These are phyloP conservation scores for Centropristis striata DNA, from an alignment of 2,113 vertebrate species.

Conservation along the genomic window DNA sequence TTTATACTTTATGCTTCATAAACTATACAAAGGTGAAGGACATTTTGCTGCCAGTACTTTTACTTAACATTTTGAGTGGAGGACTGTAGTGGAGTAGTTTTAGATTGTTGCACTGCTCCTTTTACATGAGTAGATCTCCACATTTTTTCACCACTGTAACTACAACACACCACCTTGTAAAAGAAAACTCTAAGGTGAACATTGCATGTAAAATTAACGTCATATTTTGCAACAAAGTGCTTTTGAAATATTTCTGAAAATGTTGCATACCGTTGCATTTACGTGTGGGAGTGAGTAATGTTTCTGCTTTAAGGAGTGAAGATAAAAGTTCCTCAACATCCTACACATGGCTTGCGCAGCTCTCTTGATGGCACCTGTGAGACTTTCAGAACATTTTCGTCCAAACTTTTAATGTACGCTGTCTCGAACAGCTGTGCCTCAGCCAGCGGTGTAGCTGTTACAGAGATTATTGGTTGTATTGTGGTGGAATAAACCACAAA, in stretches of 20 bases:
- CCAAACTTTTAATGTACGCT: conserved; percentile 8
- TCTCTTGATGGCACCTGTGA: background rate
- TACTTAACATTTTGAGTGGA: no score
- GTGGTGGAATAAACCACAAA: conserved; percentile 64
- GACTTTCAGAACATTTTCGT: conserved; percentile 7
- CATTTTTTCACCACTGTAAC: no score
- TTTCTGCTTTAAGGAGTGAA: background rate
- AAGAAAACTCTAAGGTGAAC: background rate
- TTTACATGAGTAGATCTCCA: no score
- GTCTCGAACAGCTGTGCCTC: conserved; percentile 22
- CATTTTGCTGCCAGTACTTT: no score
- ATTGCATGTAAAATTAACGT: background rate
- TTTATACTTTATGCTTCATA: no score
- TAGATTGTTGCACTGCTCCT: no score
- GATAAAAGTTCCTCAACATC: background rate
- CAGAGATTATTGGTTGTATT: conserved; percentile 56
- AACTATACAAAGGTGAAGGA: no score
- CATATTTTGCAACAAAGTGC: background rate
- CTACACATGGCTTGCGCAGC: background rate
- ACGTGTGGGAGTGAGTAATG: background rate
- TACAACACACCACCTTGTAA: background rate
- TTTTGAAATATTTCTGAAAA: background rate
- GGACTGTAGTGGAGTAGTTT: no score
- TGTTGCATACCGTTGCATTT: background rate
- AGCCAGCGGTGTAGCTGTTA: conserved; percentile 38